These are phyloP conservation scores for Enteromius fasciolatus DNA, from an alignment of 2,797 vertebrate genomes.

Conservation along the genomic window DNA sequence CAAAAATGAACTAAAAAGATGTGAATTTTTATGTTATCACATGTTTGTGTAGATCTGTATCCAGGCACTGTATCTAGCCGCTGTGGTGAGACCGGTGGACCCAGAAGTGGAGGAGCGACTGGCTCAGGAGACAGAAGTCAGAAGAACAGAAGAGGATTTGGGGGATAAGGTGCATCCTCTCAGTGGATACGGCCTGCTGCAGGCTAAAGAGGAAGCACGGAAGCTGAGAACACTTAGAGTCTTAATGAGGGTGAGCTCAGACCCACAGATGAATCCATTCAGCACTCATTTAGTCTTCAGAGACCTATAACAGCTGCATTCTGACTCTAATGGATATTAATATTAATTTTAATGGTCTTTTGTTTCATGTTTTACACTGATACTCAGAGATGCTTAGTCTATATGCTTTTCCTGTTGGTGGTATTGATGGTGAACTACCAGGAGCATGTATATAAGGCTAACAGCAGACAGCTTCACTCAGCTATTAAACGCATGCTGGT, in stretches of 20 bases:
- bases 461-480: slow-evolving; percentile 70
- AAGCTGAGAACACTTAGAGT: slow-evolving; percentile 73
- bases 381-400: slow-evolving; percentile 73
- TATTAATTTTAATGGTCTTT: slow-evolving; percentile 15
- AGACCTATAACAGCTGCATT: not conserved
- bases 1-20: not conserved
- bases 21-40: not conserved
- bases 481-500: slow-evolving; percentile 66
- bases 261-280: not conserved
- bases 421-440: slow-evolving; percentile 82
- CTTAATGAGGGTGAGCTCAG: slow-evolving; percentile 74
- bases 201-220: slow-evolving; percentile 81
- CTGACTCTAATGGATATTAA: not conserved
- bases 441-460: slow-evolving; percentile 69
- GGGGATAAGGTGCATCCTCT: slow-evolving; percentile 73
- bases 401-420: slow-evolving; percentile 79
- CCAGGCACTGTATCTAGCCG: slow-evolving; percentile 72
- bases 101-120: slow-evolving; percentile 78
- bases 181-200: slow-evolving; percentile 79
- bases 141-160: slow-evolving; percentile 60
- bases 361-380: slow-evolving; percentile 11
- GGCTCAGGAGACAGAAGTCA: slow-evolving; percentile 70
- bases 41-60: slow-evolving; percentile 69
- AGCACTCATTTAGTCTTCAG: slow-evolving; percentile 2
- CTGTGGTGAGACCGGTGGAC: slow-evolving; percentile 76